phyloP scores from a whole-genome alignment of 2,888 invertebrate genomes.

The Psococerastis gibbosa region DNA sequence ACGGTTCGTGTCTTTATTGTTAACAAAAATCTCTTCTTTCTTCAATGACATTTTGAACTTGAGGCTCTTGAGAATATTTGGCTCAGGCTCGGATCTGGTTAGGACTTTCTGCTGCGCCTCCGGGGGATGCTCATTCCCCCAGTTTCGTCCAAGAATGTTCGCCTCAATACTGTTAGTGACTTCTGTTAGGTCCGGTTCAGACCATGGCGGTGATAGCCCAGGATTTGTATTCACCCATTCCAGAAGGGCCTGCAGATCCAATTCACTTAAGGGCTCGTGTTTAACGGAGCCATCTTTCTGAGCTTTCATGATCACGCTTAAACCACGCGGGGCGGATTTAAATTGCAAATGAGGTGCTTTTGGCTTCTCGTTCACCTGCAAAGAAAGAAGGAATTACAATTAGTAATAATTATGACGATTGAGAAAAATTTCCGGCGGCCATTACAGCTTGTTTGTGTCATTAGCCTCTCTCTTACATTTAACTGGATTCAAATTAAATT shows the following conservation, averaged over 20 bases:
- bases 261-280: slow-evolving; percentile 19
- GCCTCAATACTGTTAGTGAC: slow-evolving; percentile 13
- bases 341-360: slow-evolving; percentile 28
- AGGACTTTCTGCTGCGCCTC: slow-evolving; percentile 17
- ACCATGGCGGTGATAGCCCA: slow-evolving; percentile 1
- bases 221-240: neutral
- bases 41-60: slow-evolving; percentile 53
- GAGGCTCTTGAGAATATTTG: slow-evolving; percentile 45
- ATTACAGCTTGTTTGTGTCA: too few relatives aligned
- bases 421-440: too few relatives aligned
- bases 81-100: slow-evolving; percentile 23
- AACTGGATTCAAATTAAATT: too few relatives aligned
- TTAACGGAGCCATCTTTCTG: slow-evolving; percentile 59
- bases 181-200: slow-evolving; percentile 4
- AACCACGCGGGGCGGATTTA: slow-evolving; percentile 25
- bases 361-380: slow-evolving; percentile 12
- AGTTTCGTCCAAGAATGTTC: slow-evolving; percentile 17
- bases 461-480: too few relatives aligned
- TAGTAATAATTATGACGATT: slow-evolving; percentile 7
- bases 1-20: slow-evolving; percentile 38
- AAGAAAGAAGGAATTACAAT: slow-evolving; percentile 10
- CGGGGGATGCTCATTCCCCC: slow-evolving; percentile 23
- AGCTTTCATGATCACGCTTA: slow-evolving; percentile 74
- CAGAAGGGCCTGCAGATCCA: neutral
- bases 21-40: slow-evolving; percentile 39